Base-by-base conservation (phyloP, 2,888 invertebrate genomes). In the Hermaeophaga mercurialis region DNA sequence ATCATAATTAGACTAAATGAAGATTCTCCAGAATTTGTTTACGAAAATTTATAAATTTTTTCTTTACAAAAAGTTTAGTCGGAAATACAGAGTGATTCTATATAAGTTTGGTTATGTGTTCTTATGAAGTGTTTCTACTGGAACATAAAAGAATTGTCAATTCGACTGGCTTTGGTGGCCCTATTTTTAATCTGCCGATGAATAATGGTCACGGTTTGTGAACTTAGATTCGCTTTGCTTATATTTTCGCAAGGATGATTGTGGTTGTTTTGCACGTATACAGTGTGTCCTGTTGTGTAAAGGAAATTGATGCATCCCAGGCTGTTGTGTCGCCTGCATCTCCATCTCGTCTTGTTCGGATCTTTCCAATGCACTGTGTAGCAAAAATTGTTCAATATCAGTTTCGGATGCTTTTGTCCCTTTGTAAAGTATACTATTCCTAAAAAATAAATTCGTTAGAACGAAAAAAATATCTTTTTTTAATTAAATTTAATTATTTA, bases 401-500 rank as follows among this genome's bases (percentile, higher is more conserved):
- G 24, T 26, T 58, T 66, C 1, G 70, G 70, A 50, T 70, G 59
- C 36, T 69, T 70, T 15, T 55, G 54, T 9, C 62, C 66, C 53
- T 45, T 53, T 6, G 58, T 59, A 14, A 70, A 57, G 50, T 68
- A 69, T 11, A 69, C 66, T 8, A 59, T 47, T 46, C 58, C 66
- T 65, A 45, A 43, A 63, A 62, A 39, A n/a, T n/a, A n/a, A n/a
- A n/a, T n/a, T n/a, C n/a, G n/a, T n/a, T n/a, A n/a, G n/a, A n/a
- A n/a, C n/a, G n/a, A n/a, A n/a, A n/a, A n/a, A n/a, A n/a, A n/a
- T n/a, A n/a, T n/a, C n/a, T n/a, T n/a, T n/a, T n/a, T n/a, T n/a
- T n/a, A n/a, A n/a, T n/a, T n/a, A n/a, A n/a, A n/a, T n/a, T n/a
- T n/a, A n/a, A n/a, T n/a, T n/a, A n/a, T n/a, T n/a, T n/a, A n/a